A percentile compares a stretch with the other conserved stretches of the same genome.
Evolutionary conservation across 2,113 vertebrate genomes (phyloP).

Genomic region (Melanerpes aurifrons): DNA sequence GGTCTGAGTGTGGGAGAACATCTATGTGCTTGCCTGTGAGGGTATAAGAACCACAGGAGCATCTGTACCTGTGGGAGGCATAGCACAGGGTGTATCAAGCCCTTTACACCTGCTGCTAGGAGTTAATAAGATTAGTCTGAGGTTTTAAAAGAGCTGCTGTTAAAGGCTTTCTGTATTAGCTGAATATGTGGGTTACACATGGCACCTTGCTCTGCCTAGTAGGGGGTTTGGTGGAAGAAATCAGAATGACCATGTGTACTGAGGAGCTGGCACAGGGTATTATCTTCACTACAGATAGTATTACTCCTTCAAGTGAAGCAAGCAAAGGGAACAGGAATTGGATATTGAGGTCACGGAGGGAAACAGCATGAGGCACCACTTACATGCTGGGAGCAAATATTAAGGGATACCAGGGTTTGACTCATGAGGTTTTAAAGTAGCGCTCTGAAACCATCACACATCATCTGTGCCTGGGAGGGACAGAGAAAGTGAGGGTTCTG

Average conservation of each 20-base stretch:
- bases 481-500: neutral
- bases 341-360: conserved; percentile 53
- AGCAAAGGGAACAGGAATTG: conserved; percentile 48
- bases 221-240: neutral
- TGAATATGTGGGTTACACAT: neutral
- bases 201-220: neutral
- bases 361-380: conserved; percentile 43
- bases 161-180: conserved; percentile 29
- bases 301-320: conserved; percentile 43
- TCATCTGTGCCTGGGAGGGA: conserved; percentile 13
- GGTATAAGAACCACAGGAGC: neutral
- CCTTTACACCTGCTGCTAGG: neutral
- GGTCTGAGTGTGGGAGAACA: neutral
- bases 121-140: conserved; percentile 47
- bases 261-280: conserved; percentile 23
- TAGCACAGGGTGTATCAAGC: neutral
- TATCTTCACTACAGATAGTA: conserved; percentile 36
- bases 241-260: neutral
- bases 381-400: conserved; percentile 60
- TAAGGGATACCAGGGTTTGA: conserved; percentile 48
- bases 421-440: conserved; percentile 29
- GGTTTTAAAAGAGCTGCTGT: conserved; percentile 23
- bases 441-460: conserved; percentile 31
- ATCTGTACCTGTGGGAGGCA: neutral
- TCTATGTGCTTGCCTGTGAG: neutral